These are phyloP conservation scores for Xylocampa areola DNA, from an alignment of 2,888 invertebrate species.

Conservation along the genomic window DNA sequence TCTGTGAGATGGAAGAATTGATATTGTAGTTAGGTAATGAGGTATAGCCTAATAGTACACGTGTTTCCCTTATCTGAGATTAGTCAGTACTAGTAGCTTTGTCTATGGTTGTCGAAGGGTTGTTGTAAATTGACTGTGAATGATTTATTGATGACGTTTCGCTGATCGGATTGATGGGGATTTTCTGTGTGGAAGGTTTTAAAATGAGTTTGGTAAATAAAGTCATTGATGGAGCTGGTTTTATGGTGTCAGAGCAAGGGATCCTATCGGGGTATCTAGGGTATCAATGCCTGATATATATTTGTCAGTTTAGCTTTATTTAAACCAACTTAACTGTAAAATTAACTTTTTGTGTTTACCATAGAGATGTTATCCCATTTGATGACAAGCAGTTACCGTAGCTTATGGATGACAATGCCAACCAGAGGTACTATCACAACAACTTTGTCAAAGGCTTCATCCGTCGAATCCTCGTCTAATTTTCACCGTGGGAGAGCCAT, in stretches of 20 bases:
- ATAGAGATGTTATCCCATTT: no score
- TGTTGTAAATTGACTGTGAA: constrained; percentile 81
- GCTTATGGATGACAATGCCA: no score
- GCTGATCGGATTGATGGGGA: constrained; percentile 63
- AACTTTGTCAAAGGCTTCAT: no score
- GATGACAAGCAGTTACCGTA: no score
- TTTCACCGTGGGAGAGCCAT: no score
- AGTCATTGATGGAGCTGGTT: not conserved
- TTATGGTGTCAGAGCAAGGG: not conserved
- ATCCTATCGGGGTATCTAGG: no score
- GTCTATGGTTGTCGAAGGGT: constrained; percentile 66
- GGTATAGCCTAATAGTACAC: constrained; percentile 77
- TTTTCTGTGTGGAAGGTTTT: constrained; percentile 53
- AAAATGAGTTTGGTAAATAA: constrained; percentile 22
- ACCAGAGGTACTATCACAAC: no score
- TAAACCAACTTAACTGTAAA: no score
- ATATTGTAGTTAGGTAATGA: constrained; percentile 65
- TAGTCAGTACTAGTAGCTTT: constrained; percentile 66
- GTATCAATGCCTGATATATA: no score
- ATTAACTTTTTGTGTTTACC: no score
- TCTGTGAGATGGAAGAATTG: constrained; percentile 3
- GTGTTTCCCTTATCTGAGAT: constrained; percentile 82
- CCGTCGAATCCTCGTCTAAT: no score
- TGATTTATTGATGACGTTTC: constrained; percentile 79
- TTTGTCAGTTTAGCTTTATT: no score